Evolutionary conservation across 53 echinoderm and acorn worm genomes (phyloP).

Genomic region (Henricia sp.): DNA sequence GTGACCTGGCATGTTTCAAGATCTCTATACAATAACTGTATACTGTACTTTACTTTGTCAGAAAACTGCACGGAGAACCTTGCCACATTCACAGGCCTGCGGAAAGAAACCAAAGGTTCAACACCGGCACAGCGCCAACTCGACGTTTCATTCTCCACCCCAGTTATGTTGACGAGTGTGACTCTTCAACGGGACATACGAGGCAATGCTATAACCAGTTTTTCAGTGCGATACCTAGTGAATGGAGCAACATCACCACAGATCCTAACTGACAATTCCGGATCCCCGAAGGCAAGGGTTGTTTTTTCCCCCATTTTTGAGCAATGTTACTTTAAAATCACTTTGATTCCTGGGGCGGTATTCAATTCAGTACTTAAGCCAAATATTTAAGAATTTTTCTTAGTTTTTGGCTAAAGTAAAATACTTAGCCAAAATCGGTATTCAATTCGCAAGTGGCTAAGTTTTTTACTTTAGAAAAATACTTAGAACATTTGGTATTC

Average conservation of each 20-base stretch:
- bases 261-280: not conserved
- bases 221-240: constrained; percentile 16
- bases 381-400: too few relatives aligned
- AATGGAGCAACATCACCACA: not conserved
- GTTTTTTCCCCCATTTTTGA: not conserved
- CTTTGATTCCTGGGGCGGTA: too few relatives aligned
- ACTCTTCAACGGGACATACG: constrained; percentile 14
- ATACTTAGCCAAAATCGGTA: too few relatives aligned
- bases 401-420: too few relatives aligned
- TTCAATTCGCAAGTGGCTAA: too few relatives aligned
- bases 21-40: not conserved
- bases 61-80: constrained; percentile 31
- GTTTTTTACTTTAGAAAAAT: too few relatives aligned
- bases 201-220: constrained; percentile 35
- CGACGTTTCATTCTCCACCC: constrained; percentile 25
- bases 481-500: too few relatives aligned
- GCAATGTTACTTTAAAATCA: not conserved
- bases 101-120: not conserved
- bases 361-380: too few relatives aligned
- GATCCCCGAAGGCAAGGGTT: not conserved
- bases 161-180: constrained; percentile 23
- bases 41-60: not conserved
- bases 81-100: not conserved
- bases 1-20: too few relatives aligned
- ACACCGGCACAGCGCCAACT: constrained; percentile 2